These are phyloP conservation scores for Cotesia congregata DNA, from an alignment of 2,888 invertebrate species.

Conservation along the genomic window DNA sequence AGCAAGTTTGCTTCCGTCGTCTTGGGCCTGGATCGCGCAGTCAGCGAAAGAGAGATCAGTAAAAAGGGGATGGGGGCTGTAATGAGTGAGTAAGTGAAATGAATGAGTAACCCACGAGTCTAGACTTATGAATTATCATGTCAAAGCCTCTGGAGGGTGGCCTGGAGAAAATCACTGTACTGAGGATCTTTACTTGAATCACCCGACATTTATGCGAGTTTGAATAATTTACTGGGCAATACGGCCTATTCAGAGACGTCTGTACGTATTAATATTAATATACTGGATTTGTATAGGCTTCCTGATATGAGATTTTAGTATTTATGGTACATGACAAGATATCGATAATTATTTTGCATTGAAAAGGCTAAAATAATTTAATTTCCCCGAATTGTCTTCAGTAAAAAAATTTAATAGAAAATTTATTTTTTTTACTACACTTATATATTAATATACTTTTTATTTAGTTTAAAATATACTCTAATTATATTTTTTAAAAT, in stretches of 20 bases:
- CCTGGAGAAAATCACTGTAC: not conserved
- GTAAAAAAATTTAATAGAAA: too few species aligned
- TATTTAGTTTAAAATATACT: too few species aligned
- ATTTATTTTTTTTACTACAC: too few species aligned
- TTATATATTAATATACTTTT: too few species aligned
- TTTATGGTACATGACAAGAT: too few species aligned
- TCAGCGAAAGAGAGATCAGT: not conserved
- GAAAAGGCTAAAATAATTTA: too few species aligned
- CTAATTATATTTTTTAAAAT: too few species aligned
- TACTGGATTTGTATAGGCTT: too few species aligned
- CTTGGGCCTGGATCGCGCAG: not conserved
- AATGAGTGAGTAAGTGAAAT: not conserved
- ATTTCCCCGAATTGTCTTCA: too few species aligned
- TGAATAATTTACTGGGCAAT: constrained; percentile 31
- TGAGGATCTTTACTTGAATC: not conserved
- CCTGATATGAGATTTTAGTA: too few species aligned
- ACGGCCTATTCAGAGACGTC: not conserved
- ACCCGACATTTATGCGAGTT: constrained; percentile 22
- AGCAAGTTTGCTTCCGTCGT: constrained; percentile 21
- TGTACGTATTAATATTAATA: too few species aligned
- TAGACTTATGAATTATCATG: constrained; percentile 31
- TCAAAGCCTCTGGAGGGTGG: constrained; percentile 23
- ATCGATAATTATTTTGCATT: too few species aligned
- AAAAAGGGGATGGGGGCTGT: not conserved
- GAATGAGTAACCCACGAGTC: not conserved